Conservation (phyloP, 2,888 invertebrate genomes). For the Dolichopus griseipennis region DNA sequence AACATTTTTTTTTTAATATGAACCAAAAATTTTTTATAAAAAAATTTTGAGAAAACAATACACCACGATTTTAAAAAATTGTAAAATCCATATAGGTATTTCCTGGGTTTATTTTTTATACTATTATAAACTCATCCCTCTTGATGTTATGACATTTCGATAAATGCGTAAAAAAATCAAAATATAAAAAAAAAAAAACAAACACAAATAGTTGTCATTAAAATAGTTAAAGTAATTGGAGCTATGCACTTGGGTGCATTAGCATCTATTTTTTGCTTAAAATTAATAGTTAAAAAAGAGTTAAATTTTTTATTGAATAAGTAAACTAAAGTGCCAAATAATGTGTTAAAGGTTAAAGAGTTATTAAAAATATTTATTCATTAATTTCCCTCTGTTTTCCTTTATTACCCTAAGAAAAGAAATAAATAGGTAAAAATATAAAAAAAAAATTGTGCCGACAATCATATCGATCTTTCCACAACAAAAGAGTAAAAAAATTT, state of each 20-base stretch:
- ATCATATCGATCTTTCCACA: constrained; percentile 2
- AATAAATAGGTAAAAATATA: neutral
- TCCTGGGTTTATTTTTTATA: too few species aligned
- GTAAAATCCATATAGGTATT: too few species aligned
- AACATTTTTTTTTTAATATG: too few species aligned
- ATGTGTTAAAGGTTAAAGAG: neutral
- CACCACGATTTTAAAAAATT: too few species aligned
- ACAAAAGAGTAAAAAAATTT: neutral
- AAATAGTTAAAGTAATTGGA: neutral
- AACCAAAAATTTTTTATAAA: too few species aligned
- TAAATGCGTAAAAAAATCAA: too few species aligned
- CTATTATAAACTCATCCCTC: too few species aligned
- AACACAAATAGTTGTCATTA: too few species aligned
- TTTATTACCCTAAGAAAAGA: neutral
- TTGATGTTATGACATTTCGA: too few species aligned
- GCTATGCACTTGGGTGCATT: constrained; percentile 6
- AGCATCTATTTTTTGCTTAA: neutral
- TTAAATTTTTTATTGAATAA: neutral
- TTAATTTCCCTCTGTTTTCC: constrained; percentile 4
- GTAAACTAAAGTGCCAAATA: neutral
- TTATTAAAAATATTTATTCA: neutral
- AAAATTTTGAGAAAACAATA: too few species aligned
- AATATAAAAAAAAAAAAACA: too few species aligned
- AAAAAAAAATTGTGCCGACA: neutral
- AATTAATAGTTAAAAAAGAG: neutral